A percentile compares a stretch with the other conserved stretches of the same genome.
Conservation (phyloP, 2,888 invertebrate genomes). For the Dastarcus helophoroides region DNA sequence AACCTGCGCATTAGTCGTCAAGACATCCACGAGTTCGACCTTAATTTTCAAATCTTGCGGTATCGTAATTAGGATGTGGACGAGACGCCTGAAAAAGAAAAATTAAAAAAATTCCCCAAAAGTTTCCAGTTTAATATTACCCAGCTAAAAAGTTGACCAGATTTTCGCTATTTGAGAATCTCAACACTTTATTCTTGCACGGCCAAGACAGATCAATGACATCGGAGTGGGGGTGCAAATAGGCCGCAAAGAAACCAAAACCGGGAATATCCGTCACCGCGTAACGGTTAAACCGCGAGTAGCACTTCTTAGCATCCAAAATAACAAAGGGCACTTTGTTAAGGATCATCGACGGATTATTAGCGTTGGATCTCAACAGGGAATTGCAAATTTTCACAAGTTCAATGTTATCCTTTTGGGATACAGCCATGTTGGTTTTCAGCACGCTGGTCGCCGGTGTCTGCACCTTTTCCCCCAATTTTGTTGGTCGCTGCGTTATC, state of each 20-base stretch:
- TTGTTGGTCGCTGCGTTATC: too few relatives aligned
- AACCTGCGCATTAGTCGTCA: slow-evolving; percentile 20
- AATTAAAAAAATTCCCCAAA: slow-evolving; percentile 11
- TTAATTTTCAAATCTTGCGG: slow-evolving; percentile 26
- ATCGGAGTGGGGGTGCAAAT: slow-evolving; percentile 13
- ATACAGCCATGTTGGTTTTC: too few relatives aligned
- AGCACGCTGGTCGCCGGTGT: too few relatives aligned
- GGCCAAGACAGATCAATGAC: slow-evolving; percentile 26
- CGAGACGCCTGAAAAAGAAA: slow-evolving; percentile 17
- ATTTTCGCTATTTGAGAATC: slow-evolving; percentile 18
- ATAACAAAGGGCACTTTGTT: slow-evolving; percentile 6
- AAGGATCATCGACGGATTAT: too few relatives aligned
- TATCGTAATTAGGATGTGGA: slow-evolving; percentile 22
- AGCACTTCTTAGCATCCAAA: slow-evolving; percentile 6
- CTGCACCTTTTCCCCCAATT: too few relatives aligned
- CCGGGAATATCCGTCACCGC: slow-evolving; percentile 17
- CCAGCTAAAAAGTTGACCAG: slow-evolving; percentile 17
- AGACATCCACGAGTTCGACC: too few relatives aligned
- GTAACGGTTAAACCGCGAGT: background rate
- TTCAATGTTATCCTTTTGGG: too few relatives aligned
- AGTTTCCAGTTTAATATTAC: slow-evolving; percentile 7
- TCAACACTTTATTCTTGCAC: slow-evolving; percentile 20
- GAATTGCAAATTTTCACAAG: too few relatives aligned
- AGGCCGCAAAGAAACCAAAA: slow-evolving; percentile 26
- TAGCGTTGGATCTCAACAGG: too few relatives aligned